Evolutionary conservation across 2,797 vertebrate species (phyloP), one percentile per base, ranked within the genome.

Genomic region (Poeciliopsis turneri): DNA sequence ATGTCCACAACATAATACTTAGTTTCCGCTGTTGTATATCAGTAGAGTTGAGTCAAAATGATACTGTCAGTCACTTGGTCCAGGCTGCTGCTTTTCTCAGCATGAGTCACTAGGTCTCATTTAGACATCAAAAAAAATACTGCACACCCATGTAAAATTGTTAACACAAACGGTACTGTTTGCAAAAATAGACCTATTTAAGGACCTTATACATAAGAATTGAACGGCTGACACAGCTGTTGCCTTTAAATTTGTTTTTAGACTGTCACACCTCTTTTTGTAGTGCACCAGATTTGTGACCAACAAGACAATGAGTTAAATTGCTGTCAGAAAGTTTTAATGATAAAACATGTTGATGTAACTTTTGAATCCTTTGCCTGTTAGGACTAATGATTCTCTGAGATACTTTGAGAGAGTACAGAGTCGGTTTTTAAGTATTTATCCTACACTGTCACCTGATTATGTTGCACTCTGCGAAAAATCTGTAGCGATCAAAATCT

Each of bases 101-200:
- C 87, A 93, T 94, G 92, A 95, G 87, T 95, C 94, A 94, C 83
- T 25, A 76, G 82, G 87, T 87, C 90, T 90, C 83, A 82, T 93
- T 93, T 91, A 90, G 91, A 91, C 81, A 61, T 55, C 39, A 79
- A 91, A 77, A 88, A 83, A 87, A 92, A 90, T 82, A 84, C 74
- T 71, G 68, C 82, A 76, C 79, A 80, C 69, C 64, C 72, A 82
- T 84, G 75, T 81, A 84, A 87, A 90, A 77, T 81, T 89, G 77
- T 92, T 81, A 85, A 85, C 72, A 82, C 82, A 85, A 86, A 86
- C 59, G 76, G 77, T 81, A 64, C 55, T 39, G 83, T 76, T 79
- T 78, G 75, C 81, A 49, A 87, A 73, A 28, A 53, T 76, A 74
- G 11, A 76, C 43, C 20, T 8, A 57, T 68, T 12, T 68, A 68